Percentiles rank a stretch among this genome's conserved stretches.
phyloP scores from a whole-genome alignment of 2,797 vertebrate genomes.

The Gadopsis marmoratus region DNA sequence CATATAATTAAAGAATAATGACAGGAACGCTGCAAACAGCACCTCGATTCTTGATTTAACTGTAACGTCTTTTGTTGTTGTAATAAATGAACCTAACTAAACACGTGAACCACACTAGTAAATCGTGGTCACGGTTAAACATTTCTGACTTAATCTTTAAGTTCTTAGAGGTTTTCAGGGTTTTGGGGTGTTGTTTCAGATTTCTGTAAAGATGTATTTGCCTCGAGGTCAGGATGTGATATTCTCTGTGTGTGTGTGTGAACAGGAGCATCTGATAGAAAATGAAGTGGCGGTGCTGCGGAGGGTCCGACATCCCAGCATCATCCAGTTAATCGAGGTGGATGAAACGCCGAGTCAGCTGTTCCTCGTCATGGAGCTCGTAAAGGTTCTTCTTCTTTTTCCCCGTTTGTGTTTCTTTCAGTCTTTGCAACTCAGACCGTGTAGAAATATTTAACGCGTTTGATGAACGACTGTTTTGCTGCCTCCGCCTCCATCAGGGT shows the following conservation, averaged over 20 bases:
- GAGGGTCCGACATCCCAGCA: constrained; percentile 94
- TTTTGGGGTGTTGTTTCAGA: too few species aligned
- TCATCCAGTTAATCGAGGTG: constrained; percentile 98
- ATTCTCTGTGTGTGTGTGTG: constrained; percentile 21
- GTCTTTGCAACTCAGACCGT: neutral
- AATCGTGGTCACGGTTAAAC: too few species aligned
- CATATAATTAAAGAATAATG: too few species aligned
- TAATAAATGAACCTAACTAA: too few species aligned
- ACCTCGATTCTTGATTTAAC: too few species aligned
- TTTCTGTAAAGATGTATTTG: neutral
- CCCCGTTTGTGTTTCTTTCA: accelerated
- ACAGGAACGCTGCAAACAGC: too few species aligned
- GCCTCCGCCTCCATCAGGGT: constrained; percentile 82
- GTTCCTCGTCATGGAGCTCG: constrained; percentile 97
- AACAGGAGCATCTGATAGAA: constrained; percentile 96
- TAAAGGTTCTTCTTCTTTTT: constrained; percentile 61
- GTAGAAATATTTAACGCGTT: accelerated
- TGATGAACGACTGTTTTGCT: neutral
- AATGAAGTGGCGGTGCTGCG: constrained; percentile 96
- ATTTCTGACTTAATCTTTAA: too few species aligned
- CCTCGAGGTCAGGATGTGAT: neutral
- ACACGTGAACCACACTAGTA: too few species aligned
- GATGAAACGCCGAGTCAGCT: constrained; percentile 94
- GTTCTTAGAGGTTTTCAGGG: too few species aligned
- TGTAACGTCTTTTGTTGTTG: too few species aligned